These are phyloP conservation scores for Chromis chromis DNA, from an alignment of 2,797 vertebrate genomes.

Conservation along the genomic window DNA sequence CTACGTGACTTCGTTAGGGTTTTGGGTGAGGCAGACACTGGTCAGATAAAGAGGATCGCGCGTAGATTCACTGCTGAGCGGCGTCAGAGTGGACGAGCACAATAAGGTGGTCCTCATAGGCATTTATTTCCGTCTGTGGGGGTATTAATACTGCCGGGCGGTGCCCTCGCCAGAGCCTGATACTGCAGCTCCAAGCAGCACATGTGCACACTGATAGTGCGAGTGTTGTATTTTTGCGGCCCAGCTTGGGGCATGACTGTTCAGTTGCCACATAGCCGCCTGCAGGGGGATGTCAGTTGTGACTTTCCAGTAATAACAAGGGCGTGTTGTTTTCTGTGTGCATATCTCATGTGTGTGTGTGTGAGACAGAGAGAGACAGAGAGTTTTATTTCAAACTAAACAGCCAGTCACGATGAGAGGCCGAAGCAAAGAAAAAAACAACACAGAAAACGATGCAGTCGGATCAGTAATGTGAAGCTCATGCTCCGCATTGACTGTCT, in stretches of 20 bases:
- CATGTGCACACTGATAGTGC: conserved; percentile 56
- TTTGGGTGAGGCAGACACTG: conserved; percentile 56
- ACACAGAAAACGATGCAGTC: conserved; percentile 25
- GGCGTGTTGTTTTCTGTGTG: conserved; percentile 75
- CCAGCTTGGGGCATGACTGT: conserved; percentile 60
- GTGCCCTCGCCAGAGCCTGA: conserved; percentile 37
- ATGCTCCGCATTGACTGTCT: conserved; percentile 47
- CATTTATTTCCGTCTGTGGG: conserved; percentile 55
- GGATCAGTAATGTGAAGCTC: conserved; percentile 60
- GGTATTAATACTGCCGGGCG: conserved; percentile 58
- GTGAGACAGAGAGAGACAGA: conserved; percentile 20
- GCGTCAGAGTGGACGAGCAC: neutral
- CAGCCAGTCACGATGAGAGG: conserved; percentile 42
- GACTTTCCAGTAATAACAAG: conserved; percentile 82
- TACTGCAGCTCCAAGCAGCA: conserved; percentile 27
- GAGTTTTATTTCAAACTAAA: conserved; percentile 70
- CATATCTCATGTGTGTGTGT: conserved; percentile 56
- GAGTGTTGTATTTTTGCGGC: conserved; percentile 59
- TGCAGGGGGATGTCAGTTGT: conserved; percentile 74
- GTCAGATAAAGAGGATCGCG: conserved; percentile 57
- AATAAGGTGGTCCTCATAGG: conserved; percentile 26
- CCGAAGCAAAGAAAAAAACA: conserved; percentile 16
- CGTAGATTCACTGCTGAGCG: neutral
- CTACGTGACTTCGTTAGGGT: conserved; percentile 13
- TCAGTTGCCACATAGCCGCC: conserved; percentile 65